Evolutionary conservation across 2,888 invertebrate genomes (phyloP).

Genomic region (Axea sp.): DNA sequence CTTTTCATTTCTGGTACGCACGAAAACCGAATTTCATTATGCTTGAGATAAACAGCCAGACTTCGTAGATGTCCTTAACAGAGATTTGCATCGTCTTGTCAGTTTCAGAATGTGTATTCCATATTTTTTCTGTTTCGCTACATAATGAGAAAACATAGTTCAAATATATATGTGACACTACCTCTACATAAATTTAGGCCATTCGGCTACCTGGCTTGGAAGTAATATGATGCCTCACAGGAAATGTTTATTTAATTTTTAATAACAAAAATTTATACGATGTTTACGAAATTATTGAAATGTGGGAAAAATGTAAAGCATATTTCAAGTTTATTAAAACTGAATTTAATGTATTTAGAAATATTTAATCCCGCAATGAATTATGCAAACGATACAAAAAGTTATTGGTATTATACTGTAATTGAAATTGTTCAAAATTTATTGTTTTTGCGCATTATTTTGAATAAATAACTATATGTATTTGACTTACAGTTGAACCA

Average conservation of each 20-base stretch:
- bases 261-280: neutral
- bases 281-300: no score
- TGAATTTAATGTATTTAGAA: no score
- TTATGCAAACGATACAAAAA: no score
- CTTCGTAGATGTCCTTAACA: constrained; percentile 37
- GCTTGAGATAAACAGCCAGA: constrained; percentile 20
- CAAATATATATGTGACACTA: constrained; percentile 34
- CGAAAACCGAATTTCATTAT: constrained; percentile 41
- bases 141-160: constrained; percentile 44
- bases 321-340: no score
- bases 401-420: no score
- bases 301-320: no score
- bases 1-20: constrained; percentile 23
- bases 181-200: constrained; percentile 30
- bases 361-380: no score
- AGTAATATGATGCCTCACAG: constrained; percentile 11
- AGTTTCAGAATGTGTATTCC: constrained; percentile 27
- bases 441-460: no score
- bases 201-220: constrained; percentile 31
- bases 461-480: no score
- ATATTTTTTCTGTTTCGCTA: constrained; percentile 2
- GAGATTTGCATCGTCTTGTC: constrained; percentile 47
- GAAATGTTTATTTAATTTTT: constrained; percentile 35
- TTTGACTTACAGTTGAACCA: no score
- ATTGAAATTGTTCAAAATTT: no score